phyloP scores from a whole-genome alignment of 2,888 invertebrate species.

The Drosophila fungiperda region DNA sequence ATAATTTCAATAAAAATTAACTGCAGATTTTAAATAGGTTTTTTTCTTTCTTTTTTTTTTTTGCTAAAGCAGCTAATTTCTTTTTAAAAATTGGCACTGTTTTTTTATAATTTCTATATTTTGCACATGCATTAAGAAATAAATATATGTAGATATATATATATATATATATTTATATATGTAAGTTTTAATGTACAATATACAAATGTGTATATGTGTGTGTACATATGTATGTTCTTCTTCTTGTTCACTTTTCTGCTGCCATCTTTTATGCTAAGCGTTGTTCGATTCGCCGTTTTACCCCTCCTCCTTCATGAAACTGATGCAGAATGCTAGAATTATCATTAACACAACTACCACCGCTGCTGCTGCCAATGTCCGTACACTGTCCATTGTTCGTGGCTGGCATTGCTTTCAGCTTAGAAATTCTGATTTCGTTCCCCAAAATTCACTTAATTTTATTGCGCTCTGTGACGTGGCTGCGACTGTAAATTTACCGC shows the following conservation, averaged over 20 bases:
- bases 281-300: slow-evolving; percentile 61
- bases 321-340: slow-evolving; percentile 68
- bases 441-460: slow-evolving; percentile 62
- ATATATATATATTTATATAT: slow-evolving; percentile 7
- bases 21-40: slow-evolving; percentile 52
- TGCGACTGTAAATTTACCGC: slow-evolving; percentile 75
- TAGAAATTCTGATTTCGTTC: slow-evolving; percentile 60
- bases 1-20: slow-evolving; percentile 51
- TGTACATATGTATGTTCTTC: slow-evolving; percentile 51
- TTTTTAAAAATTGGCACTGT: slow-evolving; percentile 17
- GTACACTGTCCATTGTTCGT: slow-evolving; percentile 58
- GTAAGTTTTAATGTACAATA: slow-evolving; percentile 14
- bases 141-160: slow-evolving; percentile 21
- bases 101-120: slow-evolving; percentile 26
- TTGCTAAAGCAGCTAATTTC: slow-evolving; percentile 15
- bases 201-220: slow-evolving; percentile 14
- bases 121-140: slow-evolving; percentile 11
- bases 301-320: slow-evolving; percentile 49
- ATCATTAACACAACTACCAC: slow-evolving; percentile 67
- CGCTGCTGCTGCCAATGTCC: slow-evolving; percentile 34
- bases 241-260: slow-evolving; percentile 74
- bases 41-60: slow-evolving; percentile 31
- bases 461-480: slow-evolving; percentile 69
- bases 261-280: slow-evolving; percentile 80
- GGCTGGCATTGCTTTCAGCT: slow-evolving; percentile 43